Percentiles rank a stretch among this genome's conserved stretches.
Evolutionary conservation across 2,888 invertebrate genomes (phyloP).

Genomic region (Muschampia plurimacula): DNA sequence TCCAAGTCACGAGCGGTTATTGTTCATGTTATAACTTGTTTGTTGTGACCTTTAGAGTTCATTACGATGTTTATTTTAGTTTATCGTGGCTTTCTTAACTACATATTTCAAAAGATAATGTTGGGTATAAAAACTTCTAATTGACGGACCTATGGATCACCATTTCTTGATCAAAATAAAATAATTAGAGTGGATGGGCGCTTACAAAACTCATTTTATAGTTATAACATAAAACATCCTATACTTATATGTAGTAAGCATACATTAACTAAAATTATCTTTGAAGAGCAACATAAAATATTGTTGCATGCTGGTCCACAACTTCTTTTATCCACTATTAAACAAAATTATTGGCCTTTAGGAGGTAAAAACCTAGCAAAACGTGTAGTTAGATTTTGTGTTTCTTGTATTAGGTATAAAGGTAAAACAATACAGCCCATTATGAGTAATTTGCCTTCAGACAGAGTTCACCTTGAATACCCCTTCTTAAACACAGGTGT

Average conservation of each 20-base stretch:
- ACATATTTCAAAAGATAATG: too few species aligned
- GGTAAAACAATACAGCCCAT: neutral
- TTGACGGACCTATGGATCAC: too few species aligned
- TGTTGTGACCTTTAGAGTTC: too few species aligned
- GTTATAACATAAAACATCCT: neutral
- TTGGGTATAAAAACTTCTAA: too few species aligned
- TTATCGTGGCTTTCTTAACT: too few species aligned
- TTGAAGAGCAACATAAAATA: neutral
- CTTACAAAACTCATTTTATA: too few species aligned
- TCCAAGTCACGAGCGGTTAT: neutral
- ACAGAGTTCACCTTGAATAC: neutral
- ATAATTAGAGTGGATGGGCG: too few species aligned
- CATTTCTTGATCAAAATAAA: too few species aligned
- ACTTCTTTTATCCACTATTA: neutral
- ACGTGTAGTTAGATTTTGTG: too few species aligned
- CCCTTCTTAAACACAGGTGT: neutral
- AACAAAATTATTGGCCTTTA: neutral
- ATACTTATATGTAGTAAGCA: neutral
- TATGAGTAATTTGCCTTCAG: neutral
- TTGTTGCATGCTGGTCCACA: neutral
- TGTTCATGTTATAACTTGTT: neutral
- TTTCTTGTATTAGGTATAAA: neutral
- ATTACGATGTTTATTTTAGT: too few species aligned
- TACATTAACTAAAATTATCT: constrained; percentile 1
- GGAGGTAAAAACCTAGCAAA: neutral